Evolutionary conservation across 2,113 vertebrate species (phyloP), one percentile per base, ranked within the genome.

Genomic region (Solea senegalensis): DNA sequence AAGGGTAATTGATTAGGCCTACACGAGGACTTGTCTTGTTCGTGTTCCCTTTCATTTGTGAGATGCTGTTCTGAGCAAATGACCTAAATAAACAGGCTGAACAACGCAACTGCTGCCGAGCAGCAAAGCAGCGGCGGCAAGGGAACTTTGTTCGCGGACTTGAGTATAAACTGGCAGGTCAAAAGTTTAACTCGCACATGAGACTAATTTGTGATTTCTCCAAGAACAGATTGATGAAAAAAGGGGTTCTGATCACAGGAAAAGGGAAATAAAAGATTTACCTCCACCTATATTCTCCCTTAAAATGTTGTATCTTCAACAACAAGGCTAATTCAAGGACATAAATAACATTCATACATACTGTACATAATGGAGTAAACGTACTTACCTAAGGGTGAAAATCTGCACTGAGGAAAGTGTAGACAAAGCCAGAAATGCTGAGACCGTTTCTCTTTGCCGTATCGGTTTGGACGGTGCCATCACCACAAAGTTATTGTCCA

Each of bases 381-480:
- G 41, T 10, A 86, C 76, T 65, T 86, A 99, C 98, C 96, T 97
- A 71, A 99, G 90, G 27, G 95, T 92, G 90, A 99, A 99, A 62
- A 95, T 94, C 44, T 97, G 96, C 83, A 96, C 93, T 0, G 94
- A 90, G 34, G 96, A 95, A 13, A 96, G 95, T 44, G 92, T 93
- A 26, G 95, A 90, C 4, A 97, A 59, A 0, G 95, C 94, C 85
- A 99, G 92, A 3, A 93, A 95, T 7, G 94, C 92, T 0, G 93
- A 95, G 52, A 97, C 91, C 0, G 96, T 94, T 21, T 96, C 96
- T 51, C 96, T 96, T 49, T 95, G 96, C 3, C 93, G 95, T 65
- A 95, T 93, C 0, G 97, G 96, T 77, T 93, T 93, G 8, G 96
- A 95, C 0, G 96, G 96, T n/a, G 96, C 84, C 95, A 96, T 95